phyloP scores from a whole-genome alignment of 2,888 invertebrate genomes.

The Noctua fimbriata region DNA sequence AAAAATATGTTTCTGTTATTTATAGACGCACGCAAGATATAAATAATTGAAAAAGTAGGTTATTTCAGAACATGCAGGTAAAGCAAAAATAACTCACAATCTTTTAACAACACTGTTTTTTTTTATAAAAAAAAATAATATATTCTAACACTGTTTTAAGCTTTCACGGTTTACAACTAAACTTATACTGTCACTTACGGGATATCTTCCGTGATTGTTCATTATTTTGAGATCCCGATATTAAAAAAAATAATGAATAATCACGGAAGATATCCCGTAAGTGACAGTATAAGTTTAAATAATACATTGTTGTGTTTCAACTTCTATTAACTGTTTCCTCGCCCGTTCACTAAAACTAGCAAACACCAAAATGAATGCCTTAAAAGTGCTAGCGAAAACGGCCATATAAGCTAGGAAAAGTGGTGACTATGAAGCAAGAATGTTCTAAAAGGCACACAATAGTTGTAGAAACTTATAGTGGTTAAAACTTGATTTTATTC shows the following conservation, averaged over 20 bases:
- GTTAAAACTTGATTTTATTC: neutral
- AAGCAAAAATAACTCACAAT: neutral
- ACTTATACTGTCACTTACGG: too few relatives aligned
- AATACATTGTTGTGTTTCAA: neutral
- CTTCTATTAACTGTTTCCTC: neutral
- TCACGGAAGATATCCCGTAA: too few relatives aligned
- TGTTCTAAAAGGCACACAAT: neutral
- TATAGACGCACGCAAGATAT: conserved; percentile 39
- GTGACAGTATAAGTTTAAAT: too few relatives aligned
- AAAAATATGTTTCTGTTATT: conserved; percentile 31
- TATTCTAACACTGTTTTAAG: too few relatives aligned
- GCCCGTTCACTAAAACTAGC: too few relatives aligned
- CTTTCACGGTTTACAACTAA: too few relatives aligned
- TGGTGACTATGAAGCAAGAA: neutral
- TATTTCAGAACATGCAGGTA: neutral
- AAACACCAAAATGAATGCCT: neutral
- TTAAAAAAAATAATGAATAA: too few relatives aligned
- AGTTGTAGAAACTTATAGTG: neutral
- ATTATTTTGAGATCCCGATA: too few relatives aligned
- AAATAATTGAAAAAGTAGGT: conserved; percentile 6
- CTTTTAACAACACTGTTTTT: neutral
- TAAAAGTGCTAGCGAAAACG: neutral
- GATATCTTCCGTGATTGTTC: too few relatives aligned
- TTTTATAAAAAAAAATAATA: neutral
- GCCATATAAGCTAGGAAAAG: neutral